These are phyloP conservation scores for Regulus satrapa DNA, from an alignment of 2,113 vertebrate species.

Conservation along the genomic window DNA sequence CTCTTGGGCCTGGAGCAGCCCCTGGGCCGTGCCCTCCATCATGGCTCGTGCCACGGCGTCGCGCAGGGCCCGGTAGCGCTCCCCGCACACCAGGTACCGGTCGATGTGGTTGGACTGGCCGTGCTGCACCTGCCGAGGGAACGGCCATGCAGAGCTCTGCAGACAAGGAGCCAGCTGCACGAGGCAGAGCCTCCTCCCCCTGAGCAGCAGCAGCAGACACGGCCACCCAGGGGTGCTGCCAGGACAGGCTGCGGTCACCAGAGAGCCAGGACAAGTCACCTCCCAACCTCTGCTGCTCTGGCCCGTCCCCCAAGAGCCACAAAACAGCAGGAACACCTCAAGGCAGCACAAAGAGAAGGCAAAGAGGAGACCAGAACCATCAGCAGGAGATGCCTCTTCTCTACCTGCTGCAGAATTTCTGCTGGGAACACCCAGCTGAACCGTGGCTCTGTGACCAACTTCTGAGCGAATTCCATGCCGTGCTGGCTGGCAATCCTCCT, in stretches of 20 bases:
- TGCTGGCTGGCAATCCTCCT: slow-evolving; percentile 77
- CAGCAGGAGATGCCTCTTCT: not conserved
- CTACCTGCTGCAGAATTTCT: slow-evolving; percentile 78
- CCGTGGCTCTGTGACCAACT: slow-evolving; percentile 46
- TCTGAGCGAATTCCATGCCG: slow-evolving; percentile 83
- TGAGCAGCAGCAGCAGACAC: not conserved
- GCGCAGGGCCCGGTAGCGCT: slow-evolving; percentile 79
- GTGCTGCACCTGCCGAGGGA: slow-evolving; percentile 10
- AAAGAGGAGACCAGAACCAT: not conserved
- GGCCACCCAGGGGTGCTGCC: not conserved
- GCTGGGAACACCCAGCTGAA: slow-evolving; percentile 85
- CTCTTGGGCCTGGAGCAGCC: slow-evolving; percentile 66
- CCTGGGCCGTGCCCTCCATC: slow-evolving; percentile 61
- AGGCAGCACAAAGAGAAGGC: not conserved
- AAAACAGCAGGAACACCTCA: not conserved
- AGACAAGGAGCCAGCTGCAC: accelerated
- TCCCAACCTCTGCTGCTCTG: not conserved
- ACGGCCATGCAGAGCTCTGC: not conserved
- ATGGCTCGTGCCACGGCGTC: slow-evolving; percentile 77
- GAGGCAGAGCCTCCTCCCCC: not conserved
- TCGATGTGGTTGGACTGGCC: slow-evolving; percentile 74
- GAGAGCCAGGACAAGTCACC: not conserved
- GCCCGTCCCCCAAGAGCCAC: not conserved
- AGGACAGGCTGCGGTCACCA: not conserved
- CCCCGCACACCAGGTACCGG: slow-evolving; percentile 80